Conservation (phyloP, 2,113 vertebrate genomes). For the Morphnarchus princeps region DNA sequence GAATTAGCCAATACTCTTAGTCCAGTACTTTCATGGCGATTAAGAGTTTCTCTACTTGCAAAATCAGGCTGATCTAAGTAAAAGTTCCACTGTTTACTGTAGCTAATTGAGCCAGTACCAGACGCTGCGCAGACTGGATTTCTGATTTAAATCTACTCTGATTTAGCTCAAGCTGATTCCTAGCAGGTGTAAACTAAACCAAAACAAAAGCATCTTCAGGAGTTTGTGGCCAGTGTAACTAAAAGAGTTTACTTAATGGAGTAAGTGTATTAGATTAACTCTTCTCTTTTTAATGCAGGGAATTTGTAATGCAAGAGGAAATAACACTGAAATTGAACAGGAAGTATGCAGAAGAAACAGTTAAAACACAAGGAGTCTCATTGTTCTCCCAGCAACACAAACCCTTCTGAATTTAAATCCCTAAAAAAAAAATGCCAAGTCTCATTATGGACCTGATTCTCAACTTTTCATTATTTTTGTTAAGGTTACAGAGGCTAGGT, state of each 20-base stretch:
- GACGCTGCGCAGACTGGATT: background rate
- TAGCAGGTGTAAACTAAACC: constrained; percentile 6
- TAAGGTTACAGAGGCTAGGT: background rate
- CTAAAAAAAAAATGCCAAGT: background rate
- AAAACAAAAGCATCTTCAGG: background rate
- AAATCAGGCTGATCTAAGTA: background rate
- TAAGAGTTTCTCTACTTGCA: background rate
- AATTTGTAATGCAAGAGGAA: background rate
- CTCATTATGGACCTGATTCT: background rate
- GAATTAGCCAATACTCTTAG: background rate
- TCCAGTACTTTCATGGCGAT: background rate
- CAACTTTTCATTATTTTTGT: background rate
- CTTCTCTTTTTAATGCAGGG: background rate
- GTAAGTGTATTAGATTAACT: background rate
- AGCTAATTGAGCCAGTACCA: constrained; percentile 10
- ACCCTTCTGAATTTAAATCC: background rate
- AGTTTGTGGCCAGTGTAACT: background rate
- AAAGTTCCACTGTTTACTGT: background rate
- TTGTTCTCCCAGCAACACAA: background rate
- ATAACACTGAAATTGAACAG: background rate
- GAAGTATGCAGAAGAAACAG: background rate
- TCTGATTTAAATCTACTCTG: background rate
- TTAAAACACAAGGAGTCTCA: background rate
- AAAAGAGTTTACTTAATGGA: background rate
- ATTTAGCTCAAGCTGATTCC: constrained; percentile 18